Evolutionary conservation across 1,140 invertebrate genomes (phyloP).

Genomic region (Bombyx mori): ASM3026992v2 NC_085131.1:4822501-4823000

Average conservation of each 20-base stretch:
- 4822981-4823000: constrained; percentile 66
- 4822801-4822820: constrained; percentile 70
- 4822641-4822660: constrained; percentile 66
- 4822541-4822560: constrained; percentile 60
- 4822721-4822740: constrained; percentile 37
- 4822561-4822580: constrained; percentile 70
- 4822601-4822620: constrained; percentile 66
- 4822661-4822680: constrained; percentile 67
- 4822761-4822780: constrained; percentile 68
- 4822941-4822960: constrained; percentile 25
- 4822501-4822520: constrained; percentile 39
- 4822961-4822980: constrained; percentile 48
- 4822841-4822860: constrained; percentile 54
- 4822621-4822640: constrained; percentile 64
- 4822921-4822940: constrained; percentile 12
- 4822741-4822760: constrained; percentile 65
- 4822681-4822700: constrained; percentile 65
- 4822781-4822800: constrained; percentile 71
- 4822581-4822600: constrained; percentile 68
- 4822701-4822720: constrained; percentile 52
- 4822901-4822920: constrained; percentile 13
- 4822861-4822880: constrained; percentile 40
- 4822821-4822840: constrained; percentile 53
- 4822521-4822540: constrained; percentile 48
- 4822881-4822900: constrained; percentile 19